These are phyloP conservation scores for Sinhomidia bicolor DNA, from an alignment of 2,888 invertebrate species.

Conservation along the genomic window DNA sequence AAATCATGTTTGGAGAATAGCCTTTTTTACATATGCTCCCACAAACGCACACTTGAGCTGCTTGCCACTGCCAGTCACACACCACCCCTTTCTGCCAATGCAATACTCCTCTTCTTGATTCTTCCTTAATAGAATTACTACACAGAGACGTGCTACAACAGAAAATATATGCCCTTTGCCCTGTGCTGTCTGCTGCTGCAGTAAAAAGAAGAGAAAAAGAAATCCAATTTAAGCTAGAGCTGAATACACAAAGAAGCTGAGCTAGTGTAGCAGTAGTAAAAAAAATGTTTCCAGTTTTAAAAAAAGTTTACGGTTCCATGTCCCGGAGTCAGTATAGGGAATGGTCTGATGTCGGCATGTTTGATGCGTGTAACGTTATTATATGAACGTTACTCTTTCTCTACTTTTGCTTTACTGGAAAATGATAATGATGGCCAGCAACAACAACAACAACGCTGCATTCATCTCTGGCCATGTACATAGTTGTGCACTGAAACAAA, in stretches of 20 bases:
- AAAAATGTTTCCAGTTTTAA: background rate
- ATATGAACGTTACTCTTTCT: background rate
- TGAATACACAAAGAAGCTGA: background rate
- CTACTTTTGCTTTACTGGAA: background rate
- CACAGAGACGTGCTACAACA: background rate
- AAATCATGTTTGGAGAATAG: conserved; percentile 35
- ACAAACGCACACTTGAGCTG: conserved; percentile 27
- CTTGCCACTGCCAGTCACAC: background rate
- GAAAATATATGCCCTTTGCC: background rate
- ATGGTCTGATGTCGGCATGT: background rate
- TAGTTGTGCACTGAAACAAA: background rate
- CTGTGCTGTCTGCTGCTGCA: background rate
- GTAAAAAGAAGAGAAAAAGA: background rate
- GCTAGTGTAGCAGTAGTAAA: background rate
- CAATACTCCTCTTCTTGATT: conserved; percentile 17
- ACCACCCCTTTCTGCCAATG: background rate
- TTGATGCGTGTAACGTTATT: conserved; percentile 7
- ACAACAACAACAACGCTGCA: no score
- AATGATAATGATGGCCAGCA: background rate
- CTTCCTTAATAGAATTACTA: conserved; percentile 23
- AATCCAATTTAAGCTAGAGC: background rate
- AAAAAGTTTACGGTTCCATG: background rate
- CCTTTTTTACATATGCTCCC: background rate
- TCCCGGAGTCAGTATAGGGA: background rate
- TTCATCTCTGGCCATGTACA: conserved; percentile 22